Conservation (phyloP, 2,113 vertebrate species). For the Himantopus leucocephalus region DNA sequence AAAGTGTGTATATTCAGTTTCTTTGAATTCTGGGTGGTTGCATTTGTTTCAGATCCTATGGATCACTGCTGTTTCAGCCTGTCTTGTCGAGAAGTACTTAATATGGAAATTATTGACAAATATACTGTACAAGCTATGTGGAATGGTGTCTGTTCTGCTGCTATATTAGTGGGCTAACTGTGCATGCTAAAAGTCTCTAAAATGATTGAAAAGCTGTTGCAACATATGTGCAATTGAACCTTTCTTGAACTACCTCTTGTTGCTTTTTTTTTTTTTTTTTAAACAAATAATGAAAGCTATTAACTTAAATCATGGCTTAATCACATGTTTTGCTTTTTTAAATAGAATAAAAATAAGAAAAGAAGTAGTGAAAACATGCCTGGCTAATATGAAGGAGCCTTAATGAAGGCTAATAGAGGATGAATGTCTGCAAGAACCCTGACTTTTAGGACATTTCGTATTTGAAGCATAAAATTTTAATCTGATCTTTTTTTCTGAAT, state of each 20-base stretch:
- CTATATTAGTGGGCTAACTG: background rate
- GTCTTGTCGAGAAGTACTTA: conserved; percentile 15
- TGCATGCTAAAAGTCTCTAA: background rate
- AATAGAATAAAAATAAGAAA: background rate
- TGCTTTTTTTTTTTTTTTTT: background rate
- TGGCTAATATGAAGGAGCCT: background rate
- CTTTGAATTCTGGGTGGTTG: background rate
- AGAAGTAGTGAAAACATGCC: background rate
- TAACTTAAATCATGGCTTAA: background rate
- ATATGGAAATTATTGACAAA: conserved; percentile 50
- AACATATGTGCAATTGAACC: background rate
- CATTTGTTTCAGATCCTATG: background rate
- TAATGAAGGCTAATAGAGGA: background rate
- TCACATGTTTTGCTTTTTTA: background rate
- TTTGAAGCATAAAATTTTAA: background rate
- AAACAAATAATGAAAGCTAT: background rate
- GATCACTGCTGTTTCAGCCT: conserved; percentile 9
- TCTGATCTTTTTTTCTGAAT: background rate
- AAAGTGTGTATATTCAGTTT: background rate
- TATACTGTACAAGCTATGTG: background rate
- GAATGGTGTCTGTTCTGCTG: conserved; percentile 13
- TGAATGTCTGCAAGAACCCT: background rate
- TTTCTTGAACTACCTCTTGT: background rate
- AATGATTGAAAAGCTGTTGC: conserved; percentile 40
- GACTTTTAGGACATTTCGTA: background rate